Evolutionary conservation across 2,888 invertebrate species (phyloP), one percentile per base, ranked within the genome.

Genomic region (Chrysolina americana): DNA sequence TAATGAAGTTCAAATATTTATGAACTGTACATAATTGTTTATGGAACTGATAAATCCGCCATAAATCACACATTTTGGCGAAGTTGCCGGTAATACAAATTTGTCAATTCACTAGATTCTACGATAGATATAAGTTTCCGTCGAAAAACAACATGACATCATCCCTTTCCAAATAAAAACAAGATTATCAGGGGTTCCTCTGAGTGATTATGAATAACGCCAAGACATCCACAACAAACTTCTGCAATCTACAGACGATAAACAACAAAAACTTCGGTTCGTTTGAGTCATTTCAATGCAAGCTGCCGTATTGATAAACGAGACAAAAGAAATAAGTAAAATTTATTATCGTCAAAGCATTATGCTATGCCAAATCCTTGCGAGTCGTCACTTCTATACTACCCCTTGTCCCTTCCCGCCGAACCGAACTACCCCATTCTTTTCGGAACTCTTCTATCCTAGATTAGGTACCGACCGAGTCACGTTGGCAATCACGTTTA

Each of bases 401-500:
- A 36, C 36, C 36, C 36, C 36, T 8, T 36, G 36, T 36, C 53
- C 53, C 21, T 23, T 21, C 53, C 19, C 53, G 13, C 53, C 53
- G 13, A 9, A 9, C 53, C 53, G 11, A 53, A 23, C 53, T 53
- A 53, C 53, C 53, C 21, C 11, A 48, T 48, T 48, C 48, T 48
- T 48, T 17, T 53, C 11, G 13, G 5, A 53, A 19, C 13, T 53
- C 53, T 21, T 21, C 53, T 21, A 53, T 53, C 21, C 19, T 53
- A 53, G 53, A 21, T 53, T 53, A n/a, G n/a, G n/a, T n/a, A n/a
- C n/a, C n/a, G n/a, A 53, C 53, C 9, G 53, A 53, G 53, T 53
- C 53, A 53, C 53, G 53, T 53, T 53, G 21, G 53, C 53, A 23
- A 53, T 53, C 53, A 53, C 53, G 53, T 53, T 53, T 53, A 53